Evolutionary conservation across 2,888 invertebrate species (phyloP), one percentile per base, ranked within the genome.

Genomic region (Bombylius discolor): DNA sequence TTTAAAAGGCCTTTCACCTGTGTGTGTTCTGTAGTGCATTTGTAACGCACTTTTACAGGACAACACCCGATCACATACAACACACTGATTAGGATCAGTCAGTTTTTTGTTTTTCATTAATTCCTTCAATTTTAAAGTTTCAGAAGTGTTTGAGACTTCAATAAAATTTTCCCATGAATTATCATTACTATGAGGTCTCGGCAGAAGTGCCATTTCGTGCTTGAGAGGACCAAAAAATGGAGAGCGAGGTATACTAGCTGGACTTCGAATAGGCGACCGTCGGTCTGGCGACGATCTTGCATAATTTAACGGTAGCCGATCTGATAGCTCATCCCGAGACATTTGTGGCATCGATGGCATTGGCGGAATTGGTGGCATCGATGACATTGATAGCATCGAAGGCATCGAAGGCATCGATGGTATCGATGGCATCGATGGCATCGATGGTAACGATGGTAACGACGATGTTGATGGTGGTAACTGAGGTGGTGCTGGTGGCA

Each of bases 141-240:
- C 98, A 53, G 96, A 95, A 32, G 92, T 89, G 56, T 73, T 73
- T 0, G 73, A 73, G 53, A 97, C 87, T 80, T 99, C 98, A 76
- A 99, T 99, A 65, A 96, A 81, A 72, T 89, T 91, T 75, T 96
- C 96, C 96, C 96, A 96, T 32, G 95, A 93, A 73, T 94, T 95
- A 72, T 94, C 93, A 68, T 89, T 91, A 71, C 91, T 91, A 58
- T 91, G 91, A 0, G 93, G 93, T 53, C 91, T 81, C 2, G 93
- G 93, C 62, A 74, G 59, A 8, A 74, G 65, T 0, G 74, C 67
- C 64, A 76, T 72, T 54, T 73, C 72, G 53, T 72, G 72, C 57
- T 73, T 73, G 57, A 73, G 68, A 5, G 73, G 71, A 58, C 72
- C 72, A 53, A 72, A 69, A 59, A 72, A 73, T 6, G 74, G 70